phyloP scores from a whole-genome alignment of 1,140 invertebrate genomes.

The Eupeodes corollae region DNA sequence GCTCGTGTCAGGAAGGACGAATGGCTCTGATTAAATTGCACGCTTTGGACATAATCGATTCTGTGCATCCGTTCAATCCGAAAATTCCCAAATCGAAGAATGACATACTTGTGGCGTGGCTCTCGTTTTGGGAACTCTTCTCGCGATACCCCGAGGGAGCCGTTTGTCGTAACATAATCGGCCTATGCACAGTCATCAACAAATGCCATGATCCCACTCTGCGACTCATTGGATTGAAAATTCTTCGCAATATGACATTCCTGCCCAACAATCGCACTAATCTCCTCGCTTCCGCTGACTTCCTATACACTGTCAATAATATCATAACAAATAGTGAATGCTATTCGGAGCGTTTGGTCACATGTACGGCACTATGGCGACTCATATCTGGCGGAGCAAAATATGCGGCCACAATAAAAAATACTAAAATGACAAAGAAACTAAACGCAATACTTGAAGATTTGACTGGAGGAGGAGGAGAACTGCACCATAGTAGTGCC shows the following conservation, averaged over 20 bases:
- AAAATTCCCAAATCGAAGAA: slow-evolving; percentile 37
- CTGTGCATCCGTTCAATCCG: slow-evolving; percentile 36
- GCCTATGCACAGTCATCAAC: slow-evolving; percentile 13
- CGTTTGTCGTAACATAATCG: slow-evolving; percentile 16
- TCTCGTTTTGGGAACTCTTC: slow-evolving; percentile 39
- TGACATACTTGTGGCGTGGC: slow-evolving; percentile 35
- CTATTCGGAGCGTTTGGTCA: slow-evolving; percentile 17
- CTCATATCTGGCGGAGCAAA: slow-evolving; percentile 24
- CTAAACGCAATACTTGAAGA: slow-evolving; percentile 9
- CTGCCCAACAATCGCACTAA: slow-evolving; percentile 13
- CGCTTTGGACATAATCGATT: slow-evolving; percentile 34
- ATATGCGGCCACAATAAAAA: slow-evolving; percentile 18
- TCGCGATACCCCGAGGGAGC: slow-evolving; percentile 36
- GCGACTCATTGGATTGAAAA: slow-evolving; percentile 16
- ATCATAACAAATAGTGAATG: slow-evolving; percentile 10
- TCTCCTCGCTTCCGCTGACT: slow-evolving; percentile 12
- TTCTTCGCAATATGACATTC: slow-evolving; percentile 32
- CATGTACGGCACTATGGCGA: slow-evolving; percentile 19
- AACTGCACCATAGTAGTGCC: not conserved
- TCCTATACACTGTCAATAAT: slow-evolving; percentile 15
- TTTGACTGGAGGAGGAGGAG: not conserved
- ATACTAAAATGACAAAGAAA: slow-evolving; percentile 19
- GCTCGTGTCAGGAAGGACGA: slow-evolving; percentile 22
- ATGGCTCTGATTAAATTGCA: slow-evolving; percentile 21
- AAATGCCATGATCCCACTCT: slow-evolving; percentile 4